phyloP scores from a whole-genome alignment of 2,888 invertebrate species.

The Troilus luridus region DNA sequence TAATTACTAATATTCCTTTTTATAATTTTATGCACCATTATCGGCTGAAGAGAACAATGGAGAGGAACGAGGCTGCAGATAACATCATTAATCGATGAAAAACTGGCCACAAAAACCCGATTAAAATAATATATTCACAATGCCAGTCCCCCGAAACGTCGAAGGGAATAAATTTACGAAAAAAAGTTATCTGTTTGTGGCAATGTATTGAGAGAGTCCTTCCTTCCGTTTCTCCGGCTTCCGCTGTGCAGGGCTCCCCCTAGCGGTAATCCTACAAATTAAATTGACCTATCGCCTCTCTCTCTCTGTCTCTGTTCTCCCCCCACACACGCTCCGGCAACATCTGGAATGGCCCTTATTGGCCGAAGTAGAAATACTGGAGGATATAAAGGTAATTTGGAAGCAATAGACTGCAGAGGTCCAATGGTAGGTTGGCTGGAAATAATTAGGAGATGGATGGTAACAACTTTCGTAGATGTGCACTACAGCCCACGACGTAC shows the following conservation, averaged over 20 bases:
- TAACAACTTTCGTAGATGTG: too few species aligned
- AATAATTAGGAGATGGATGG: too few species aligned
- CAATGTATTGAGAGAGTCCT: not conserved
- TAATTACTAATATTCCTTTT: not conserved
- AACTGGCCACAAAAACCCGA: not conserved
- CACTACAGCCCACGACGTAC: too few species aligned
- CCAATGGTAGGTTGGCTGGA: too few species aligned
- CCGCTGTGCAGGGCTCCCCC: not conserved
- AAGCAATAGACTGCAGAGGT: not conserved
- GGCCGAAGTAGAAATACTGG: not conserved
- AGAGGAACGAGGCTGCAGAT: not conserved
- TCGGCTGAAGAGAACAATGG: not conserved
- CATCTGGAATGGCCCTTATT: constrained; percentile 4
- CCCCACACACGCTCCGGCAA: not conserved
- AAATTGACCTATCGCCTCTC: constrained; percentile 36
- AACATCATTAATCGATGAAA: not conserved
- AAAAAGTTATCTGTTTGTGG: constrained; percentile 34
- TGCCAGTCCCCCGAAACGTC: not conserved
- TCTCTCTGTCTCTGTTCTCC: not conserved
- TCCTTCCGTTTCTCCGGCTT: constrained; percentile 15
- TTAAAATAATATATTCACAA: constrained; percentile 24
- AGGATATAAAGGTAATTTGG: not conserved
- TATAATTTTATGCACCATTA: not conserved
- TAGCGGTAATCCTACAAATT: constrained; percentile 19
- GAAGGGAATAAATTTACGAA: constrained; percentile 4